These are phyloP conservation scores for Telenomus remus DNA, from an alignment of 1,140 invertebrate species.

Conservation along the genomic window DNA sequence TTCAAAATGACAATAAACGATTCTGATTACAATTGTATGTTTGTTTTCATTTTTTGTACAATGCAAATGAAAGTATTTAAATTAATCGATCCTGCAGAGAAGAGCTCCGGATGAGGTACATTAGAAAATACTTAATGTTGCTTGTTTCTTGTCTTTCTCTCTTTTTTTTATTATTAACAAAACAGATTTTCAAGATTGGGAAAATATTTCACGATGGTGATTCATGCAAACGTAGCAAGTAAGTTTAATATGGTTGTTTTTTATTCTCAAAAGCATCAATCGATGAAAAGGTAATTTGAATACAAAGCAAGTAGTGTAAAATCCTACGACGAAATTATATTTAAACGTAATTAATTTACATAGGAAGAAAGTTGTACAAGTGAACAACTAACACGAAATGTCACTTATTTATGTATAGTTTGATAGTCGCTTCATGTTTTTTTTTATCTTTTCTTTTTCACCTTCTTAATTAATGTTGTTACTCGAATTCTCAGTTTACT, in stretches of 20 bases:
- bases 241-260: slow-evolving; percentile 35
- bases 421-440: slow-evolving; percentile 8
- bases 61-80: slow-evolving; percentile 19
- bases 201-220: slow-evolving; percentile 50
- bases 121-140: slow-evolving; percentile 31
- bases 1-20: neutral
- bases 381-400: slow-evolving; percentile 47
- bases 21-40: slow-evolving; percentile 9
- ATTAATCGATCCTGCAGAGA: slow-evolving; percentile 39
- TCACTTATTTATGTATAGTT: slow-evolving; percentile 30
- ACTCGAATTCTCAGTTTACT: slow-evolving; percentile 15
- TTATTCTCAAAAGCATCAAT: slow-evolving; percentile 3
- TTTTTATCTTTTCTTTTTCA: slow-evolving; percentile 8
- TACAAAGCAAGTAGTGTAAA: slow-evolving; percentile 33
- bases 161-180: slow-evolving; percentile 15
- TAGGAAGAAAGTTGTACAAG: slow-evolving; percentile 53
- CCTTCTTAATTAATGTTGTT: neutral
- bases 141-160: slow-evolving; percentile 29
- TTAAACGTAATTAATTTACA: slow-evolving; percentile 57
- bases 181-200: slow-evolving; percentile 34
- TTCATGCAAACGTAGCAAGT: slow-evolving; percentile 48
- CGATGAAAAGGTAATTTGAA: slow-evolving; percentile 19
- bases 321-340: slow-evolving; percentile 56
- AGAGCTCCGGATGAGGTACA: slow-evolving; percentile 56
- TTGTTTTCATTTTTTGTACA: slow-evolving; percentile 20